Evolutionary conservation across 2,113 vertebrate species (phyloP).

Genomic region (Saccopteryx leptura): DNA sequence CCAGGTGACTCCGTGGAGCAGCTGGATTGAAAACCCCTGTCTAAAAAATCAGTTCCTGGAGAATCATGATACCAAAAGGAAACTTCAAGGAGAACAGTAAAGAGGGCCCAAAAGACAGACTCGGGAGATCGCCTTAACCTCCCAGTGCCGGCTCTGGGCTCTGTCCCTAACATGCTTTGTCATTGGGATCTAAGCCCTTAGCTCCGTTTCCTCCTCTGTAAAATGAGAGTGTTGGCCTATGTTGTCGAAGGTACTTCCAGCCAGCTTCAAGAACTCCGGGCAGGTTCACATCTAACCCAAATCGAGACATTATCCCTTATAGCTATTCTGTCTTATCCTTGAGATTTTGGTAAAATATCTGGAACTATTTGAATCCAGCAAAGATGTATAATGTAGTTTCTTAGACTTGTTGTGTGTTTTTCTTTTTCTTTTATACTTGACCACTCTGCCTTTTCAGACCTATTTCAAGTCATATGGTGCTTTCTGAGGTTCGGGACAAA

Average conservation of each 20-base stretch:
- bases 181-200: not conserved
- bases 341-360: conserved; percentile 16
- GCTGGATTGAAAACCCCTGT: not conserved
- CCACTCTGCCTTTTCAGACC: fast-evolving
- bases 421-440: not conserved
- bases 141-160: not conserved
- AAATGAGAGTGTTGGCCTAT: not conserved
- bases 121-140: not conserved
- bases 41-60: not conserved
- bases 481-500: not conserved
- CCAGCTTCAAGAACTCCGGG: not conserved
- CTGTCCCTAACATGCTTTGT: not conserved
- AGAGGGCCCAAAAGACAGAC: not conserved
- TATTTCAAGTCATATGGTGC: not conserved
- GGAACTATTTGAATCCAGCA: not conserved
- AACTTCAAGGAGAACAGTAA: not conserved
- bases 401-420: not conserved
- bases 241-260: not conserved
- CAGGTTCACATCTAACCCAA: not conserved
- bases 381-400: not conserved
- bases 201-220: conserved; percentile 25
- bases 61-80: not conserved
- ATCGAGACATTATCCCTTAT: not conserved
- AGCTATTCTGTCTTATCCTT: not conserved
- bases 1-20: not conserved